phyloP scores from a whole-genome alignment of 2,113 vertebrate genomes.

The Corydoras maculifer region DNA sequence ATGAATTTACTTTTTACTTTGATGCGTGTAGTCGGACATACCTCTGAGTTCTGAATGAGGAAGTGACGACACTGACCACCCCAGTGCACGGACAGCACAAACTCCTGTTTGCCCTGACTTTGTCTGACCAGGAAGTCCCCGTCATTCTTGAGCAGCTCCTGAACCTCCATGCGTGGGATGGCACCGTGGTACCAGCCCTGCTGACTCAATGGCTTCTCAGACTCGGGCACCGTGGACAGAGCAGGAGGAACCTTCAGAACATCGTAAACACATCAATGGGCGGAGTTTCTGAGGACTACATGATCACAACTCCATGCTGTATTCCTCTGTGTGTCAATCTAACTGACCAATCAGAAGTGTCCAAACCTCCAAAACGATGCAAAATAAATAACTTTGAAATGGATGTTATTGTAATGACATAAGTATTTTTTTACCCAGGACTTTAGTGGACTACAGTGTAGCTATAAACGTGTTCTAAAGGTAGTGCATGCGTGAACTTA shows the following conservation, averaged over 20 bases:
- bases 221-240: conserved; percentile 59
- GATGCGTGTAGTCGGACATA: conserved; percentile 15
- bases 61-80: conserved; percentile 81
- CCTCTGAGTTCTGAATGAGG: conserved; percentile 78
- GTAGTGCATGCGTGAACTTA: conserved; percentile 50
- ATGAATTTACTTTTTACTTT: not conserved
- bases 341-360: no score
- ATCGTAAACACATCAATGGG: conserved; percentile 15
- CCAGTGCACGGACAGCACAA: conserved; percentile 87
- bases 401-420: no score
- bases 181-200: conserved; percentile 95
- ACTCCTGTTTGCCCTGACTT: conserved; percentile 91
- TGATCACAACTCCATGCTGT: no score
- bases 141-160: conserved; percentile 69
- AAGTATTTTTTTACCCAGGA: no score
- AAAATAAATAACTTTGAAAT: no score
- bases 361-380: no score
- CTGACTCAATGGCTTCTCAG: conserved; percentile 81
- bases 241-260: conserved; percentile 68
- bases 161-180: conserved; percentile 80
- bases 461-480: not conserved
- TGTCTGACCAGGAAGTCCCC: conserved; percentile 92
- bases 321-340: no score
- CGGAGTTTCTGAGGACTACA: no score
- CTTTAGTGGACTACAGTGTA: no score